Percentiles rank a stretch among this genome's conserved stretches.
phyloP scores from a whole-genome alignment of 2,113 vertebrate genomes.

The Mugil cephalus region DNA sequence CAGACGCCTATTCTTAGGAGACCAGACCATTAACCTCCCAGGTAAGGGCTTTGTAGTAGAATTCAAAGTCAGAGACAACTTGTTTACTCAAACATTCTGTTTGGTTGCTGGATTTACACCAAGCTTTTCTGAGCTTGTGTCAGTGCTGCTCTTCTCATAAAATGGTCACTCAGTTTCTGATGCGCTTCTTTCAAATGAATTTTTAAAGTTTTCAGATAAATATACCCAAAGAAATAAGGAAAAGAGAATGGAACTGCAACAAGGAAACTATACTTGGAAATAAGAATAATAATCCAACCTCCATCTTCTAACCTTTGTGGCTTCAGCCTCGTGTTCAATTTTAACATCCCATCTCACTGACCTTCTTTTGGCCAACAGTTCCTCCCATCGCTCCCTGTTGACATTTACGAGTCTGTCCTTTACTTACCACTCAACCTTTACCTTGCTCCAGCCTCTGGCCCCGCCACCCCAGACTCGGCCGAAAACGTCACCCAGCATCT shows the following conservation, averaged over 20 bases:
- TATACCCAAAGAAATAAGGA: not conserved
- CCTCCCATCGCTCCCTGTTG: slow-evolving; percentile 22
- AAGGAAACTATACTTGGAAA: not conserved
- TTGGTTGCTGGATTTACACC: not conserved
- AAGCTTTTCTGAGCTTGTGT: too few species aligned
- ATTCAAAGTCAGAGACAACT: not conserved
- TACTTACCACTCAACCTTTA: slow-evolving; percentile 30
- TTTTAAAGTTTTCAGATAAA: too few species aligned
- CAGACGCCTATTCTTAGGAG: slow-evolving; percentile 94
- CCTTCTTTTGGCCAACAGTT: slow-evolving; percentile 30
- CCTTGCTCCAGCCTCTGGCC: slow-evolving; percentile 88
- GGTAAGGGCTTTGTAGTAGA: slow-evolving; percentile 59
- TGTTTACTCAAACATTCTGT: not conserved
- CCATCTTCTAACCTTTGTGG: not conserved
- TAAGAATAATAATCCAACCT: not conserved
- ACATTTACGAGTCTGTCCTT: slow-evolving; percentile 37
- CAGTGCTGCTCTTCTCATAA: too few species aligned
- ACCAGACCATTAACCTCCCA: slow-evolving; percentile 97
- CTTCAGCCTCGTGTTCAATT: slow-evolving; percentile 22
- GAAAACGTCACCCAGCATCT: slow-evolving; percentile 93
- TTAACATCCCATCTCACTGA: slow-evolving; percentile 43
- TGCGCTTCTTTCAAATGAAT: too few species aligned
- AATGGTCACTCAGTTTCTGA: too few species aligned
- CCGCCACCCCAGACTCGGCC: slow-evolving; percentile 94
- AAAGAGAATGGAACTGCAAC: not conserved